A percentile compares a stretch with the other conserved stretches of the same genome.
Evolutionary conservation across 1,140 invertebrate genomes (phyloP).

Genomic region (Aphis craccivora): DNA sequence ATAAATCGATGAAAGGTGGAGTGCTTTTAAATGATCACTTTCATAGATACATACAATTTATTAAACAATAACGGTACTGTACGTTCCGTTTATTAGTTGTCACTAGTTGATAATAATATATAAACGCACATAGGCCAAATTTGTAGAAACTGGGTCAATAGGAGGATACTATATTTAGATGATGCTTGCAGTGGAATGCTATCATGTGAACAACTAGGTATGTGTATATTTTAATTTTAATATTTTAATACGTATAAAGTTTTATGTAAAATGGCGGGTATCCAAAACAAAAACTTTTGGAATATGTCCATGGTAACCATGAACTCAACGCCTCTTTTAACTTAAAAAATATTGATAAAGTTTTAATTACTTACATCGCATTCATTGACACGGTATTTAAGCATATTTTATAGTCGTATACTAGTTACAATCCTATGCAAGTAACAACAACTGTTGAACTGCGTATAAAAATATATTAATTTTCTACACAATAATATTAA

Average conservation of each 20-base stretch:
- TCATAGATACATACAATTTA: not conserved
- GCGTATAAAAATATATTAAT: not conserved
- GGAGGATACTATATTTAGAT: constrained; percentile 32
- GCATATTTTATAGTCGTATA: not conserved
- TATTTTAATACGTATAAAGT: constrained; percentile 25
- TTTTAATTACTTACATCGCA: not conserved
- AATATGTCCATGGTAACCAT: not conserved
- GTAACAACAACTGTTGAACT: not conserved
- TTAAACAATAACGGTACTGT: not conserved
- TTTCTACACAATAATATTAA: not conserved
- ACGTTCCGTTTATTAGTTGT: not conserved
- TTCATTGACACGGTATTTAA: not conserved
- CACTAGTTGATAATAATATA: not conserved
- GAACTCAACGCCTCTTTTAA: not conserved
- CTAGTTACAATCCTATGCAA: not conserved
- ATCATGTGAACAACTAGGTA: not conserved
- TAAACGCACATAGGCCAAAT: not conserved
- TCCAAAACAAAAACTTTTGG: constrained; percentile 16
- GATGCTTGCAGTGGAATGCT: not conserved
- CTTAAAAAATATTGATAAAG: not conserved
- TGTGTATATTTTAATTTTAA: constrained; percentile 26
- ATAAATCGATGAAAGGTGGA: not conserved
- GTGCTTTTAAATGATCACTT: not conserved
- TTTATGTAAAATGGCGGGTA: constrained; percentile 7
- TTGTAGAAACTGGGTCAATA: not conserved